Conservation (phyloP, 2,888 invertebrate genomes). For the Zygogramma bicolorata region DNA sequence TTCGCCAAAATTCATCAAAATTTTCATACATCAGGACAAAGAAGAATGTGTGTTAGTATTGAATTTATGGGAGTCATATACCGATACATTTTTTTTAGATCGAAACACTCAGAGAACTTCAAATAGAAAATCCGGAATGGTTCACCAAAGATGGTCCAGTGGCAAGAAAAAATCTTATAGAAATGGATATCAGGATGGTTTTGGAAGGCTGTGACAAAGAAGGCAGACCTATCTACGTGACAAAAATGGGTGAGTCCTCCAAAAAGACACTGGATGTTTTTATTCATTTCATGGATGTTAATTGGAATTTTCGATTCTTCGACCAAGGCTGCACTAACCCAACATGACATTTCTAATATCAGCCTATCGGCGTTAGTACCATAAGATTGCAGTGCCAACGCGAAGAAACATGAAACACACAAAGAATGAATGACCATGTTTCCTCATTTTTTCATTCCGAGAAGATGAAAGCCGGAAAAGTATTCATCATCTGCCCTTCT, state of each 20-base stretch:
- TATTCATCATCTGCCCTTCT: too few relatives aligned
- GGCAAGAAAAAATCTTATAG: slow-evolving; percentile 55
- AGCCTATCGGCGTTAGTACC: too few relatives aligned
- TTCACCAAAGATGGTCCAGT: slow-evolving; percentile 57
- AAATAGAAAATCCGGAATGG: slow-evolving; percentile 62
- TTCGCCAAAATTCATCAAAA: too few relatives aligned
- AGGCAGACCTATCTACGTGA: slow-evolving; percentile 60
- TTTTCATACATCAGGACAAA: not conserved
- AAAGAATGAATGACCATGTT: too few relatives aligned
- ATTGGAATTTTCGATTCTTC: too few relatives aligned
- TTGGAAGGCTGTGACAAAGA: slow-evolving; percentile 59
- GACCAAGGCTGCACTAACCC: too few relatives aligned
- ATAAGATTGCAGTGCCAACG: too few relatives aligned
- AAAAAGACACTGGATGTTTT: not conserved
- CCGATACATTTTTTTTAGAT: slow-evolving; percentile 50
- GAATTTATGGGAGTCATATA: not conserved
- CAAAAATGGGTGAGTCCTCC: slow-evolving; percentile 28
- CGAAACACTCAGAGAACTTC: slow-evolving; percentile 56
- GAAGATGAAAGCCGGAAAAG: too few relatives aligned
- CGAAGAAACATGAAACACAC: too few relatives aligned
- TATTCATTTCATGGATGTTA: too few relatives aligned
- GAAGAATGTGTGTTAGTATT: not conserved
- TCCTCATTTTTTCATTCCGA: too few relatives aligned
- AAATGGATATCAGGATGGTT: slow-evolving; percentile 59
- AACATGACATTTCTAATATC: too few relatives aligned